Evolutionary conservation across 2,888 invertebrate genomes (phyloP), one percentile per base, ranked within the genome.

Genomic region (Drosophila rellima): DNA sequence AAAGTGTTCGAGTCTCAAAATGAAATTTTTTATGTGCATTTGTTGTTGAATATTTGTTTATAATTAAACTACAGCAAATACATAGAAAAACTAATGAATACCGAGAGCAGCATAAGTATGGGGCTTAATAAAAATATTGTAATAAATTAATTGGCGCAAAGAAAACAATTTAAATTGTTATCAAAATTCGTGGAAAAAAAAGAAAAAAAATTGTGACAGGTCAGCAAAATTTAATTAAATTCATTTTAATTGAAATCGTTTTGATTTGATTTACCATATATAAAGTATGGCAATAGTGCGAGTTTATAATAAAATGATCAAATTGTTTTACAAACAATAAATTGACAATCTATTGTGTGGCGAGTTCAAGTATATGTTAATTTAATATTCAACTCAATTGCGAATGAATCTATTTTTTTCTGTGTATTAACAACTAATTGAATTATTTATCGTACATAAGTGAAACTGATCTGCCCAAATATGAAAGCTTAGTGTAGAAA

Each of bases 121-220:
- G 39, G 48, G 54, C 40, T 56, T 60, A 61, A 71, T 65, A 80
- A 72, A 74, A 74, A 80, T 85, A 85, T 84, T 88, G 80, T 85
- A 88, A 85, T 82, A 80, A 84, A 80, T 83, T 84, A 83, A 87
- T 87, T 81, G 79, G 85, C 71, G 69, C 75, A 67, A 84, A 62
- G 62, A 75, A 84, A 78, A 78, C 70, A 73, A 75, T 74, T 74
- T 74, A 70, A 75, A 69, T 69, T 60, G 52, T 64, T 67, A 66
- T 59, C 59, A 26, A 39, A 62, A 65, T 65, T 55, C 51, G 18
- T 55, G 35, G 5, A 62, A 45, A 31, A 59, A 26, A 55, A 45
- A n/a, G 40, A 29, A 37, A 37, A 37, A 37, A 39, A 10, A 39
- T 13, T 37, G 42, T 39, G 48, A 45, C 60, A 50, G 56, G 42